phyloP scores from a whole-genome alignment of 37 sponge, comb jelly and placozoan species.

The Geodia barretti region DNA sequence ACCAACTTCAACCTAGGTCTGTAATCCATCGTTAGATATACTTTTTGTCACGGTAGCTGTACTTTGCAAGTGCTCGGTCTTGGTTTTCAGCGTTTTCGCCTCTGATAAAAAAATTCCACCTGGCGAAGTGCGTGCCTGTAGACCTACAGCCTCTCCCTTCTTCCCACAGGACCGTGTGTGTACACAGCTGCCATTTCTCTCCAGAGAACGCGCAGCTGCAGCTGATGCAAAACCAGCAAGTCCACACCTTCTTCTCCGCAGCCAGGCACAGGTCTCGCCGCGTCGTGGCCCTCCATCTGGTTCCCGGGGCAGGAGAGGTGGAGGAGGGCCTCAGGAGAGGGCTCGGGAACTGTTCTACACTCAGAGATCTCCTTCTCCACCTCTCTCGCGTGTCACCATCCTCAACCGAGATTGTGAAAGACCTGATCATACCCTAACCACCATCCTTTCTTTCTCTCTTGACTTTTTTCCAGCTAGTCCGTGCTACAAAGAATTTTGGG shows the following conservation, averaged over 20 bases:
- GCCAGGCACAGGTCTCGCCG: constrained; percentile 33
- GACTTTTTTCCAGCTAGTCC: no score
- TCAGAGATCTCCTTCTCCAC: constrained; percentile 20
- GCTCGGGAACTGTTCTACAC: constrained; percentile 13
- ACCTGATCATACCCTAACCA: not conserved
- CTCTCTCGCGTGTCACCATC: constrained; percentile 12
- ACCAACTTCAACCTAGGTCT: constrained; percentile 48
- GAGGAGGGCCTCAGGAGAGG: constrained; percentile 43
- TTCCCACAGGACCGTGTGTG: constrained; percentile 71
- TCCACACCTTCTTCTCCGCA: constrained; percentile 69
- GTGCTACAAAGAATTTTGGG: no score
- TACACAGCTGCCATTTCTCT: constrained; percentile 70
- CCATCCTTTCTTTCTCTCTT: no score
- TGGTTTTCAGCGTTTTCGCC: no score
- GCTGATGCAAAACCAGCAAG: not conserved
- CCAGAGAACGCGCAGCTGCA: constrained; percentile 85
- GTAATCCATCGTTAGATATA: not conserved
- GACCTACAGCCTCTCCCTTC: not conserved
- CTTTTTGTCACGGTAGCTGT: no score
- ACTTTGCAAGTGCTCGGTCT: no score
- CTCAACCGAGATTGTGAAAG: not conserved
- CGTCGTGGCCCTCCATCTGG: constrained; percentile 62
- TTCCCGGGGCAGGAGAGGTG: constrained; percentile 18
- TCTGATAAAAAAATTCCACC: no score
- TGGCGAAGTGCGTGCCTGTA: no score